Evolutionary conservation across 2,113 vertebrate species (phyloP).

Genomic region (Tamias sibiricus): DNA sequence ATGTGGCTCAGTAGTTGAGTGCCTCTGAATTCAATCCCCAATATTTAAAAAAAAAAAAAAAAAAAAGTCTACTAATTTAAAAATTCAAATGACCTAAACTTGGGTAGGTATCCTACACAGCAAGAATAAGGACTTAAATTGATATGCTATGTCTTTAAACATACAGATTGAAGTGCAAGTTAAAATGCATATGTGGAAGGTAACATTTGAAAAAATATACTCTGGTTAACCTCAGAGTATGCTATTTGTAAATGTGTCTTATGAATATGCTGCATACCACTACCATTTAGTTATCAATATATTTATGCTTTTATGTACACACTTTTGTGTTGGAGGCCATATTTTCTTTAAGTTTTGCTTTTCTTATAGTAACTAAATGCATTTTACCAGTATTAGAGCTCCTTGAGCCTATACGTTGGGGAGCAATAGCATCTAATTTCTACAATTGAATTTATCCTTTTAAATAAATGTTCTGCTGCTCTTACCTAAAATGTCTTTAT

Average conservation of each 20-base stretch:
- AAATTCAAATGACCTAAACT: not conserved
- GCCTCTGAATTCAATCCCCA: too few species aligned
- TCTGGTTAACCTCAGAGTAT: not conserved
- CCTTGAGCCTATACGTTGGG: too few species aligned
- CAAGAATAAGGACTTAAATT: not conserved
- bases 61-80: not conserved
- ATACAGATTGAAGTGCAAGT: not conserved
- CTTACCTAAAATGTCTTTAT: not conserved
- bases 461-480: not conserved
- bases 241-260: too few species aligned
- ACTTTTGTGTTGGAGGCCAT: not conserved
- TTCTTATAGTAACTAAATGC: not conserved
- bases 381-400: not conserved
- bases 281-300: not conserved
- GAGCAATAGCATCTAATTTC: not conserved
- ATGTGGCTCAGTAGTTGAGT: too few species aligned
- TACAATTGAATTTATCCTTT: not conserved
- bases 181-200: not conserved
- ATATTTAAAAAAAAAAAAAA: too few species aligned
- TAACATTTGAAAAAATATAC: not conserved
- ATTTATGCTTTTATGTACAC: not conserved
- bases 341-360: not conserved
- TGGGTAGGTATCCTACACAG: not conserved
- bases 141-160: slow-evolving; percentile 1
- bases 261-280: too few species aligned